These are phyloP conservation scores for Pangasius sanitwongsei DNA, from an alignment of 2,797 vertebrate species.

Conservation along the genomic window DNA sequence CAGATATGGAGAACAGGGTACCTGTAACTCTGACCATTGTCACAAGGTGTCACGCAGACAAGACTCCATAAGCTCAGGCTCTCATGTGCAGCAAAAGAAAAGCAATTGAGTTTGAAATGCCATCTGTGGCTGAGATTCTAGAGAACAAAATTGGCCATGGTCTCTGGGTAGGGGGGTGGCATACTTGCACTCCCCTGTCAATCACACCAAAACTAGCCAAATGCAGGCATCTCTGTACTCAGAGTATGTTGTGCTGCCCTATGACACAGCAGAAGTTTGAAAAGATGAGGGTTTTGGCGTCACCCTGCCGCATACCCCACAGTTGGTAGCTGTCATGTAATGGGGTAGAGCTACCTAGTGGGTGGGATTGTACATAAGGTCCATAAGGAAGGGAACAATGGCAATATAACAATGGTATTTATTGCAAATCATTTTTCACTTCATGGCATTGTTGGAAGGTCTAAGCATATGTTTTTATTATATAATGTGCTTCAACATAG, in stretches of 20 bases:
- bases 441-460: no score
- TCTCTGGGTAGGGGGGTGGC: neutral
- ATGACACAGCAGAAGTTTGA: no score
- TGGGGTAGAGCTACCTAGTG: neutral
- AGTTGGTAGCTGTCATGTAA: neutral
- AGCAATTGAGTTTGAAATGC: neutral
- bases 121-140: neutral
- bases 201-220: no score
- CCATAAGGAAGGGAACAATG: neutral
- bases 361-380: neutral
- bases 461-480: no score
- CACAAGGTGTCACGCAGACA: neutral
- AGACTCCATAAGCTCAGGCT: no score
- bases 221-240: no score
- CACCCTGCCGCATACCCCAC: neutral
- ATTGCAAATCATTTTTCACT: neutral
- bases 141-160: neutral
- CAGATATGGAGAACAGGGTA: neutral
- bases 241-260: no score
- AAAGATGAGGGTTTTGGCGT: no score
- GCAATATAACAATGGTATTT: neutral
- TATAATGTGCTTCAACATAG: no score
- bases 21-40: neutral
- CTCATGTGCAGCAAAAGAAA: neutral
- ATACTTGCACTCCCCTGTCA: neutral